Conservation (phyloP, 2,888 invertebrate species). For the Nudaria mundana region DNA sequence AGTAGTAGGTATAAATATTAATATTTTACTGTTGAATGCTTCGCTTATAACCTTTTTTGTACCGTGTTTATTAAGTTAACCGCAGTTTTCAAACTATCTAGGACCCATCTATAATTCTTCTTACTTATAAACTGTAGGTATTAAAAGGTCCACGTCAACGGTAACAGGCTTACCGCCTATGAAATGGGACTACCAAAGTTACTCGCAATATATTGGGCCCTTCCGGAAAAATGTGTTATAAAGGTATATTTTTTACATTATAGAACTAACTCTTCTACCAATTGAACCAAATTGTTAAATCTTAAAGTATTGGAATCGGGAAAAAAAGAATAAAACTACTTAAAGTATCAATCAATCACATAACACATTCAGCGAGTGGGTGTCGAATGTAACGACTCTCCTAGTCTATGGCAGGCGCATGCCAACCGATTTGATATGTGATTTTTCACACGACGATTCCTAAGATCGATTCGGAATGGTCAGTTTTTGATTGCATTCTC, state of each 20-base stretch:
- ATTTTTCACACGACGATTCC: conserved; percentile 38
- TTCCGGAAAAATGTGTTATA: no score
- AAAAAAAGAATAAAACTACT: conserved; percentile 7
- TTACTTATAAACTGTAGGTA: neutral
- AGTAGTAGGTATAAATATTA: no score
- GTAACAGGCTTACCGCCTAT: no score
- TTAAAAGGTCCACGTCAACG: neutral
- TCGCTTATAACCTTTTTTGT: conserved; percentile 27
- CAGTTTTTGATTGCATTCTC: conserved; percentile 48
- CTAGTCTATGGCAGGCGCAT: conserved; percentile 26
- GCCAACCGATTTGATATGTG: conserved; percentile 38
- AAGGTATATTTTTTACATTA: no score
- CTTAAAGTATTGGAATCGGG: neutral
- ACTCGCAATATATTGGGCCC: no score
- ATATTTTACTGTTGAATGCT: conserved; percentile 31
- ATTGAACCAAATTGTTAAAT: neutral
- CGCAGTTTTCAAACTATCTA: conserved; percentile 18
- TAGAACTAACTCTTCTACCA: no score
- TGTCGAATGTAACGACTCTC: conserved; percentile 9
- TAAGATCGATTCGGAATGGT: conserved; percentile 29
- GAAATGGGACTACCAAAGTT: no score
- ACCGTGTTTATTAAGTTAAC: conserved; percentile 24
- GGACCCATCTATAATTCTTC: conserved; percentile 8
- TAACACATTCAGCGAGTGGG: conserved; percentile 30
- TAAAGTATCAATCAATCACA: conserved; percentile 27